Percentiles rank a stretch among this genome's conserved stretches.
phyloP scores from a whole-genome alignment of 2,888 invertebrate genomes.

The Zele albiditarsus region DNA sequence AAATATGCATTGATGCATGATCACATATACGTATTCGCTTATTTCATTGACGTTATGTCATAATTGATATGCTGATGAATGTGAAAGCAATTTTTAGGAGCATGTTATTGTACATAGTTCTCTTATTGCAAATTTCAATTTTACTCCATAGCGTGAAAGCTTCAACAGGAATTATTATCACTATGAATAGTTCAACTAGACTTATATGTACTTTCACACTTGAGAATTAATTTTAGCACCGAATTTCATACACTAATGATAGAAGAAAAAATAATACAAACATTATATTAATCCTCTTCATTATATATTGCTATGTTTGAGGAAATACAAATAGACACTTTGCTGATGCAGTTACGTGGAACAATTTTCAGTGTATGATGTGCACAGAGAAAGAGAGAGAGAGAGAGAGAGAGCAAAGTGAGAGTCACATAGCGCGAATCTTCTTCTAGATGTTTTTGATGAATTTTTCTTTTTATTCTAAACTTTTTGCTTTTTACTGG shows the following conservation, averaged over 20 bases:
- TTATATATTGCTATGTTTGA: neutral
- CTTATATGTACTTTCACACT: too few species aligned
- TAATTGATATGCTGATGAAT: too few species aligned
- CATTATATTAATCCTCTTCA: neutral
- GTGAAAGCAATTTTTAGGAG: too few species aligned
- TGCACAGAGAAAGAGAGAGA: neutral
- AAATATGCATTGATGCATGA: too few species aligned
- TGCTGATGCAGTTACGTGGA: neutral
- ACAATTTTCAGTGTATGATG: neutral
- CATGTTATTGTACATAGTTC: too few species aligned
- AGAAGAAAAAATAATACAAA: neutral
- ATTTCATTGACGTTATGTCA: too few species aligned
- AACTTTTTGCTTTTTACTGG: neutral
- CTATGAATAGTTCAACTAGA: too few species aligned
- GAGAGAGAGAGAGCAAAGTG: neutral
- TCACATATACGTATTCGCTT: too few species aligned
- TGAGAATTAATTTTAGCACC: too few species aligned
- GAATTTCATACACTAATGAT: neutral
- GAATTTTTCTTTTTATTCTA: neutral
- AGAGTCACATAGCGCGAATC: neutral
- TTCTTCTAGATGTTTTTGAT: constrained; percentile 6
- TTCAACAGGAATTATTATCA: too few species aligned
- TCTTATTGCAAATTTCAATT: too few species aligned
- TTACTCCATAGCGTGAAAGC: too few species aligned
- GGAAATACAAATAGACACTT: neutral